Percentiles rank a stretch among this genome's conserved stretches.
phyloP scores from a whole-genome alignment of 2,797 vertebrate species.

The Sebastes goodei region DNA sequence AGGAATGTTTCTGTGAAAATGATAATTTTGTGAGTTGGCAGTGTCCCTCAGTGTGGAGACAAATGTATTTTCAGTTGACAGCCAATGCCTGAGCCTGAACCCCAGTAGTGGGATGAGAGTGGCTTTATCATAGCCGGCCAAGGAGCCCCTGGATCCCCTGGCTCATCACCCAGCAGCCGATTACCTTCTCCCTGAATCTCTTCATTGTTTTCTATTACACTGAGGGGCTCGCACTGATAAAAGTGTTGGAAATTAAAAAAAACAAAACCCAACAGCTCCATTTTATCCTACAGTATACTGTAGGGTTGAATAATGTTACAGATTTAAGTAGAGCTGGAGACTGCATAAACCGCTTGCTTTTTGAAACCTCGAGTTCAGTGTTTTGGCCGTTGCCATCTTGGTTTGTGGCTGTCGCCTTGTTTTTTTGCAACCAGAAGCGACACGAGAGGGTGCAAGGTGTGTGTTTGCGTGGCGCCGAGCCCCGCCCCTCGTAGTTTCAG shows the following conservation, averaged over 20 bases:
- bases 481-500: too few species aligned
- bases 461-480: too few species aligned
- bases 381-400: too few species aligned
- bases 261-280: background rate
- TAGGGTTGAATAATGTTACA: background rate
- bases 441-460: too few species aligned
- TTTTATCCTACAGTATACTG: constrained; percentile 1
- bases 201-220: constrained; percentile 53
- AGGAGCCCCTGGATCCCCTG: constrained; percentile 63
- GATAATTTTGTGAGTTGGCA: constrained; percentile 42
- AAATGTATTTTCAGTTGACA: constrained; percentile 53
- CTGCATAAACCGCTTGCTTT: background rate
- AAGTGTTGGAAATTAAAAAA: constrained; percentile 47
- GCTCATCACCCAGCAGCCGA: constrained; percentile 64
- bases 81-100: constrained; percentile 31
- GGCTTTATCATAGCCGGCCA: constrained; percentile 67
- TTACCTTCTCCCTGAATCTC: constrained; percentile 61
- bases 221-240: constrained; percentile 37
- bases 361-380: too few species aligned
- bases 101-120: constrained; percentile 50
- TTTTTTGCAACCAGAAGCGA: too few species aligned
- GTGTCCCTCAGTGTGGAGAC: constrained; percentile 19
- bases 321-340: background rate
- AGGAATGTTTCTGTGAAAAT: constrained; percentile 36
- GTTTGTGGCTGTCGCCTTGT: too few species aligned